Evolutionary conservation across 1,140 invertebrate species (phyloP).

Genomic region (Drosophila athabasca): DNA sequence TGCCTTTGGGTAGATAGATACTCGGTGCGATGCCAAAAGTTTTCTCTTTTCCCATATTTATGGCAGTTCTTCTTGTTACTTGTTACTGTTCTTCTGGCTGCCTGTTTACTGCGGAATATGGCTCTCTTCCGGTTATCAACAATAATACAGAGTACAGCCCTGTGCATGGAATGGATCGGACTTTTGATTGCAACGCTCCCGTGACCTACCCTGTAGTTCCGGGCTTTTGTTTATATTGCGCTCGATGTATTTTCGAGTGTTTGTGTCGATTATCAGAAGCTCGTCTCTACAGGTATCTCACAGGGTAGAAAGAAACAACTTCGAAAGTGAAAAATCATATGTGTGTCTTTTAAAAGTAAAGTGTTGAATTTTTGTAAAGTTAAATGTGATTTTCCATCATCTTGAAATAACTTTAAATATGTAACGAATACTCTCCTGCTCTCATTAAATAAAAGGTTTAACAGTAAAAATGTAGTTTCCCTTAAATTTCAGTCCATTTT

Average conservation of each 20-base stretch:
- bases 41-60: constrained; percentile 64
- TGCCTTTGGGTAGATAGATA: constrained; percentile 45
- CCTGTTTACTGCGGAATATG: constrained; percentile 26
- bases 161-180: constrained; percentile 1
- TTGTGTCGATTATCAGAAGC: constrained; percentile 93
- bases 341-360: no score
- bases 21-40: constrained; percentile 49
- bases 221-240: constrained; percentile 98
- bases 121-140: constrained; percentile 40
- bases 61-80: constrained; percentile 64
- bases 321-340: not conserved
- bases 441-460: no score
- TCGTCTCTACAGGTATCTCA: constrained; percentile 99
- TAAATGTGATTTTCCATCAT: not conserved
- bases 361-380: not conserved
- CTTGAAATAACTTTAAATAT: no score
- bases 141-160: not conserved
- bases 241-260: constrained; percentile 44
- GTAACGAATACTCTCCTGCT: not conserved
- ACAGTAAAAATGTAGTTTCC: no score
- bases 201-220: constrained; percentile 99
- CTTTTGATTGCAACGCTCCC: constrained; percentile 87
- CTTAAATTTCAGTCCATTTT: constrained; percentile 14
- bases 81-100: not conserved
- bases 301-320: constrained; percentile 86